Evolutionary conservation across 2,797 vertebrate genomes (phyloP).

Genomic region (Morus bassanus): DNA sequence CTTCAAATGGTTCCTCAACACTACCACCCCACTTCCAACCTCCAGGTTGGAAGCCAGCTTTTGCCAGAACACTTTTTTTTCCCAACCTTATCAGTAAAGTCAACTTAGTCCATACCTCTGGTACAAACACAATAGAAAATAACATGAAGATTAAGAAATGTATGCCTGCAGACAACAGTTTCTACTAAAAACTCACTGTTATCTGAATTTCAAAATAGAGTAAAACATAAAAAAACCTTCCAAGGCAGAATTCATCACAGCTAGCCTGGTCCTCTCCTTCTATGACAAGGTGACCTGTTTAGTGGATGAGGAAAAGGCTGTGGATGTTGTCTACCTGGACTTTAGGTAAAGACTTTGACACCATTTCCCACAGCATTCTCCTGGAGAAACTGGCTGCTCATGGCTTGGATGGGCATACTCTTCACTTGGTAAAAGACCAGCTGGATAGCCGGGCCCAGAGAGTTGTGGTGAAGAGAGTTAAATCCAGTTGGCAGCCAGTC

Average conservation of each 20-base stretch:
- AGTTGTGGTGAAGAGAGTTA: too few relatives aligned
- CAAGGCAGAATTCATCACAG: neutral
- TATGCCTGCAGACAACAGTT: neutral
- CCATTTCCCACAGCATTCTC: neutral
- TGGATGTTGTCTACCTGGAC: neutral
- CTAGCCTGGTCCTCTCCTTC: neutral
- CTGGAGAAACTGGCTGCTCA: neutral
- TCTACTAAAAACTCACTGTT: neutral
- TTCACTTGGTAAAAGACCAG: neutral
- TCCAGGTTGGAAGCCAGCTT: neutral
- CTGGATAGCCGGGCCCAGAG: too few relatives aligned
- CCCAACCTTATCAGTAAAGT: neutral
- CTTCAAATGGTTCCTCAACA: neutral
- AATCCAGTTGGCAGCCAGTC: too few relatives aligned
- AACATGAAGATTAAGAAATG: neutral
- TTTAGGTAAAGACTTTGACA: neutral
- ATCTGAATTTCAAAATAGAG: neutral
- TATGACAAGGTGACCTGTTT: neutral
- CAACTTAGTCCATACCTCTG: neutral
- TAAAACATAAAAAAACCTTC: neutral
- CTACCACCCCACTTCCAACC: neutral
- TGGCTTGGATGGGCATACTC: neutral
- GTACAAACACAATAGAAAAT: neutral
- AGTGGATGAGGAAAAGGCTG: neutral
- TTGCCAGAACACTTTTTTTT: neutral